Evolutionary conservation across 2,888 invertebrate genomes (phyloP).

Genomic region (Yponomeuta evonymella): DNA sequence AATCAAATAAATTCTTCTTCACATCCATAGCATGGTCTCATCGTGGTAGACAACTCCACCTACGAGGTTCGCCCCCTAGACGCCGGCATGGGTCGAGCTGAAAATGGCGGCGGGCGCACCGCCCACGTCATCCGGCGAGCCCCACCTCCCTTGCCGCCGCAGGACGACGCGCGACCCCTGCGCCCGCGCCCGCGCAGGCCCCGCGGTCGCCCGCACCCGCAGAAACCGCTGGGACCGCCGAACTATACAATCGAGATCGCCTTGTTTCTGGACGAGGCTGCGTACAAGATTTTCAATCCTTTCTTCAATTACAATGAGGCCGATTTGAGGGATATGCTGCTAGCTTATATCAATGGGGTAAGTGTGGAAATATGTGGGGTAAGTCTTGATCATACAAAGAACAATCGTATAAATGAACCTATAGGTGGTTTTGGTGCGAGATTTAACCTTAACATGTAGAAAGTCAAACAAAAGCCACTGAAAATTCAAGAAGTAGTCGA

Average conservation of each 20-base stretch:
- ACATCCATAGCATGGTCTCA: constrained; percentile 78
- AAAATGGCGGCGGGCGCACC: constrained; percentile 58
- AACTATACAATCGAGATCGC: constrained; percentile 82
- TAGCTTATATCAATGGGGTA: constrained; percentile 86
- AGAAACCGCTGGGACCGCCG: constrained; percentile 37
- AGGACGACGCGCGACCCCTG: constrained; percentile 56
- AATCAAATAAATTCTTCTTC: neutral
- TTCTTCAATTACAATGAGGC: constrained; percentile 80
- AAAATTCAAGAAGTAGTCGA: no score
- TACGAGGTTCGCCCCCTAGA: constrained; percentile 82
- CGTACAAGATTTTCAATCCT: constrained; percentile 81
- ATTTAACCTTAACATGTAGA: no score
- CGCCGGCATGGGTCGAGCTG: constrained; percentile 48
- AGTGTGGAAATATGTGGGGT: constrained; percentile 31
- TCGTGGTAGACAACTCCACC: constrained; percentile 80
- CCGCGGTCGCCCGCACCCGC: constrained; percentile 35
- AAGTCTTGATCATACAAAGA: no score
- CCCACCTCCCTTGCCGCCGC: constrained; percentile 53
- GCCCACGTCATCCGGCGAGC: constrained; percentile 77
- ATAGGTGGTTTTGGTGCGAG: no score
- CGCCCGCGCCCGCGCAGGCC: constrained; percentile 39
- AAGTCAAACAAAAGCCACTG: no score
- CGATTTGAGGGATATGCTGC: constrained; percentile 82
- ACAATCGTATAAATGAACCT: no score
- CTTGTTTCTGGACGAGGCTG: constrained; percentile 84